Percentiles rank a stretch among this genome's conserved stretches.
Evolutionary conservation across 2,888 invertebrate genomes (phyloP).

Genomic region (Leuctra nigra): DNA sequence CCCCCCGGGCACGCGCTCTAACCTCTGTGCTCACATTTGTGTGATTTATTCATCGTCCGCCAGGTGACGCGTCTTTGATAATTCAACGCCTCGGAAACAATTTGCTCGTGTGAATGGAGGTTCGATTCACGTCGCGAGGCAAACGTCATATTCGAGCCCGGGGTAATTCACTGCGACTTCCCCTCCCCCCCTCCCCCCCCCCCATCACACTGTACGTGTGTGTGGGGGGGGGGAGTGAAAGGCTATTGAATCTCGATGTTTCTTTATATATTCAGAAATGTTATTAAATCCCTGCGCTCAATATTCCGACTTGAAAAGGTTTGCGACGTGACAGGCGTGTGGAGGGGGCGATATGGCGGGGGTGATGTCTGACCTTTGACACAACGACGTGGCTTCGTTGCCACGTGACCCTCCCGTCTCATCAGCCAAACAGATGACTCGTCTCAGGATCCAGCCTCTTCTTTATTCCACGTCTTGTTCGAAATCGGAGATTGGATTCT

Average conservation of each 20-base stretch:
- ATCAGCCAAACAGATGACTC: neutral
- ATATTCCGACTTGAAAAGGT: neutral
- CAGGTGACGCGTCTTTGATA: no score
- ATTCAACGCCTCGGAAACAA: no score
- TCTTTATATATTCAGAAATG: neutral
- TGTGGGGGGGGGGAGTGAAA: neutral
- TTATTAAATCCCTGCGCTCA: conserved; percentile 2
- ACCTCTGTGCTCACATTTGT: no score
- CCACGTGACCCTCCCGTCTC: no score
- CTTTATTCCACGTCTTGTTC: conserved; percentile 1
- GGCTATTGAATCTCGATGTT: conserved; percentile 1
- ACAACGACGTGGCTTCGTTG: no score
- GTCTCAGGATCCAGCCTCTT: neutral
- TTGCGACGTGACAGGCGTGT: neutral
- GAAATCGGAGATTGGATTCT: no score
- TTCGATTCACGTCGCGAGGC: no score
- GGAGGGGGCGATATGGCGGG: neutral
- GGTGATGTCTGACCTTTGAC: no score
- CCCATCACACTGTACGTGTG: neutral
- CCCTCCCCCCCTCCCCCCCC: neutral
- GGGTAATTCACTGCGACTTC: neutral
- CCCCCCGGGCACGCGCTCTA: no score
- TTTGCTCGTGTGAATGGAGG: no score
- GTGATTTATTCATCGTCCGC: no score
- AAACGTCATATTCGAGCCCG: no score